Percentiles rank a stretch among this genome's conserved stretches.
These are phyloP conservation scores for Nilaparvata lugens DNA, from an alignment of 1,140 invertebrate species.

Conservation along the genomic window DNA sequence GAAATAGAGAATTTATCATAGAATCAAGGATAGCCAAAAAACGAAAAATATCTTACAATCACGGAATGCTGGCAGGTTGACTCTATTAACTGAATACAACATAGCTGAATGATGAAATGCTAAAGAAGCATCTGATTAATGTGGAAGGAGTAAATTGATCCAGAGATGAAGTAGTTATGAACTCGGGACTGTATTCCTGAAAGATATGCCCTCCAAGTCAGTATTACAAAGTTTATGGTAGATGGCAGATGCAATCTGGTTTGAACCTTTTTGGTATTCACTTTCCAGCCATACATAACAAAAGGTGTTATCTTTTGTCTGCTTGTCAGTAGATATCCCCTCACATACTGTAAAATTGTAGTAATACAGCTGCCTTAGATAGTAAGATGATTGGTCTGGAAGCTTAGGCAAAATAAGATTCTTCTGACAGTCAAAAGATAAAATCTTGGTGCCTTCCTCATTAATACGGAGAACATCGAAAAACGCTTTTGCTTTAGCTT, in stretches of 20 bases:
- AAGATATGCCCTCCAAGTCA: constrained; percentile 8
- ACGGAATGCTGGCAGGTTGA: too few relatives aligned
- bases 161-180: too few relatives aligned
- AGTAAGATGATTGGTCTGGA: constrained; percentile 31
- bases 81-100: too few relatives aligned
- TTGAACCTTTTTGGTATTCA: constrained; percentile 27
- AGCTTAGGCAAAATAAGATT: constrained; percentile 31
- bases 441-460: not conserved
- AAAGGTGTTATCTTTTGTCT: constrained; percentile 24
- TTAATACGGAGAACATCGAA: not conserved
- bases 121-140: too few relatives aligned
- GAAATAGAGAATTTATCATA: too few relatives aligned
- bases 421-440: constrained; percentile 36
- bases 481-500: not conserved
- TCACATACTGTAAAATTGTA: constrained; percentile 32
- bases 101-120: too few relatives aligned
- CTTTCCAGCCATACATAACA: constrained; percentile 29
- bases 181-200: too few relatives aligned
- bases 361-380: constrained; percentile 20
- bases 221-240: constrained; percentile 18
- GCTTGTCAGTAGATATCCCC: constrained; percentile 27
- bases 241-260: constrained; percentile 29
- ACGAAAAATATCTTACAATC: too few relatives aligned
- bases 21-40: too few relatives aligned
- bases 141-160: too few relatives aligned